Conservation (phyloP, 2,113 vertebrate genomes). For the zebrafish (Danio rerio) region GRCz12tu NC_133177.1:21527501-21528000, state of each 20-base stretch:
- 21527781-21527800: background rate
- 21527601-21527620: background rate
- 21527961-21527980: background rate
- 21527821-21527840: background rate
- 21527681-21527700: background rate
- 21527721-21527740: background rate
- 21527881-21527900: background rate
- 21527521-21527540: too few relatives aligned
- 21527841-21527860: background rate
- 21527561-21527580: background rate
- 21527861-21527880: background rate
- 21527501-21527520: too few relatives aligned
- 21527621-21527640: background rate
- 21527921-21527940: background rate
- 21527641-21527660: background rate
- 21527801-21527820: constrained; percentile 12
- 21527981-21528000: background rate
- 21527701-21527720: constrained; percentile 12
- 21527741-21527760: background rate
- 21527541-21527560: too few relatives aligned
- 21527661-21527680: background rate
- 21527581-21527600: too few relatives aligned
- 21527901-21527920: background rate
- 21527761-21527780: background rate
- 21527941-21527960: background rate